Percentiles rank a stretch among this genome's conserved stretches.
Evolutionary conservation across 2,797 vertebrate species (phyloP).

Genomic region (Gallinago stenura): DNA sequence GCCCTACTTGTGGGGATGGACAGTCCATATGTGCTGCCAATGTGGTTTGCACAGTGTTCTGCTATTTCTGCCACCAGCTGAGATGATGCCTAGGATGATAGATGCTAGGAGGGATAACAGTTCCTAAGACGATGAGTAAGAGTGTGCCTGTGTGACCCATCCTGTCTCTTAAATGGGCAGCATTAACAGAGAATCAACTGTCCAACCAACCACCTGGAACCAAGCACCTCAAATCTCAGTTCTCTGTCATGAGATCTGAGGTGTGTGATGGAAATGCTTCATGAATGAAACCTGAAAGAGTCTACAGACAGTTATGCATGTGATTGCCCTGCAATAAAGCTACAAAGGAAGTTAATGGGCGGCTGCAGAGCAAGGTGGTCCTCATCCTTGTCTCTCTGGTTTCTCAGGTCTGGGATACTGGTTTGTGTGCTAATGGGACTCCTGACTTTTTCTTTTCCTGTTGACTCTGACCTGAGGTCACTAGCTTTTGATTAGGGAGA

Average conservation of each 20-base stretch:
- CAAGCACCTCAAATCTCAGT: background rate
- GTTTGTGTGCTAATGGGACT: background rate
- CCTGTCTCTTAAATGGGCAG: background rate
- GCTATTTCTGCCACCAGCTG: background rate
- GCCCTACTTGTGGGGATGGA: background rate
- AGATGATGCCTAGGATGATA: background rate
- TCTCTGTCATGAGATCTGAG: background rate
- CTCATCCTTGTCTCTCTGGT: background rate
- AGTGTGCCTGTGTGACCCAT: background rate
- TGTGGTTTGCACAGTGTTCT: background rate
- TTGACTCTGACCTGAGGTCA: background rate
- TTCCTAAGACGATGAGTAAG: background rate
- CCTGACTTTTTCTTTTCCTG: background rate
- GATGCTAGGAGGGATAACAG: background rate
- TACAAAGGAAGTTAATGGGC: background rate
- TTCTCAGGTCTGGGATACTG: background rate
- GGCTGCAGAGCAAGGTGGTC: background rate
- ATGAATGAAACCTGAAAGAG: background rate
- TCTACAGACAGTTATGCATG: background rate
- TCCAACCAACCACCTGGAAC: background rate
- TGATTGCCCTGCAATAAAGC: background rate
- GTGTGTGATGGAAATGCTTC: background rate
- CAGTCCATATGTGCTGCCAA: accelerated
- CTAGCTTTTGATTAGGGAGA: background rate
- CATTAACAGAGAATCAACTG: background rate